A percentile compares a stretch with the other conserved stretches of the same genome.
Evolutionary conservation across 2,113 vertebrate genomes (phyloP).

Genomic region (Halcyon malimbica): DNA sequence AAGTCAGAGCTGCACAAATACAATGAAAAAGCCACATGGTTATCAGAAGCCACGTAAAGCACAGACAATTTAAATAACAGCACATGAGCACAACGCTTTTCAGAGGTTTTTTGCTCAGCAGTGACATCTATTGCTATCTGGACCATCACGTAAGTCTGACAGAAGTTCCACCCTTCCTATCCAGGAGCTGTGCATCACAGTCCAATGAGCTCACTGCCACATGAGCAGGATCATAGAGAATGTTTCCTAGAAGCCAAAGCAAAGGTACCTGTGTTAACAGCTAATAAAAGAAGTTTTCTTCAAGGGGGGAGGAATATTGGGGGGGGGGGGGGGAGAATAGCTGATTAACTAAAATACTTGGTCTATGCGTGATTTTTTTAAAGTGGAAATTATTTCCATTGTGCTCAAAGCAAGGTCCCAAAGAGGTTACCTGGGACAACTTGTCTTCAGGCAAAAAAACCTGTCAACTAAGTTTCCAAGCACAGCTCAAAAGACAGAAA

Average conservation of each 20-base stretch:
- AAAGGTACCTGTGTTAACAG: not conserved
- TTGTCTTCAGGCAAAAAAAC: not conserved
- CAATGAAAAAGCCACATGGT: not conserved
- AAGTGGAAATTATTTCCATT: not conserved
- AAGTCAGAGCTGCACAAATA: not conserved
- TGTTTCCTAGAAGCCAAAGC: conserved; percentile 41
- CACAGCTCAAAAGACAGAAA: not conserved
- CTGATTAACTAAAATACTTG: not conserved
- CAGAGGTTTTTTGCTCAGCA: not conserved
- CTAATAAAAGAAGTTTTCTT: conserved; percentile 31
- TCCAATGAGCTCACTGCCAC: conserved; percentile 20
- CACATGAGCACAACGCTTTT: accelerated
- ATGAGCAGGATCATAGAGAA: not conserved
- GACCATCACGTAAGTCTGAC: not conserved
- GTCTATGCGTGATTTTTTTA: not conserved
- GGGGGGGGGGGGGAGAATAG: not conserved
- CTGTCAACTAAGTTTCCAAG: not conserved
- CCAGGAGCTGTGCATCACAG: conserved; percentile 45
- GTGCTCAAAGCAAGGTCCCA: not conserved
- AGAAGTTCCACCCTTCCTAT: conserved; percentile 33
- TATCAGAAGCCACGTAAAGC: not conserved
- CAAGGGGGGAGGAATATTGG: not conserved
- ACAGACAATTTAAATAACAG: not conserved
- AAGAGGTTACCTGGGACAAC: not conserved
- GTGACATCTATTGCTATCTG: not conserved